Base-by-base conservation (phyloP, 2,888 invertebrate genomes). In the Pardosa pseudoannulata region DNA sequence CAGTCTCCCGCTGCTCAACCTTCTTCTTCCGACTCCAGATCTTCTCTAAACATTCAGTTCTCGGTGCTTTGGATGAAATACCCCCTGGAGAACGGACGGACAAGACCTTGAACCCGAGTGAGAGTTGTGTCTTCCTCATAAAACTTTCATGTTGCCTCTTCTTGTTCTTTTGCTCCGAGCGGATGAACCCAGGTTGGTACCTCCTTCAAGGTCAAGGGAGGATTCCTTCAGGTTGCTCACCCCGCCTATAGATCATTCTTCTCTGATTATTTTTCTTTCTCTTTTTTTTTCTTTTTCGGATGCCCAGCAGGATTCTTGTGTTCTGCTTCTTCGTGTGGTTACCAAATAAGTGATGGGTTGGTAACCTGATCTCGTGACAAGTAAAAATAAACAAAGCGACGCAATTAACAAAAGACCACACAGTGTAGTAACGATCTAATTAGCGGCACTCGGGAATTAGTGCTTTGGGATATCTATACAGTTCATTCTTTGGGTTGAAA, bases 121-220 rank as follows among this genome's bases (percentile, higher is more conserved):
- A 23, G 67, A 56, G 75, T 41, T 46, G 62, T 70, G 46, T 76
- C 76, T 83, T 83, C 76, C 31, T 65, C 64, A 75, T 72, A 65
- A 72, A 83, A 76, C 41, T 73, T 80, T 65, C 73, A 28, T 56
- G 31, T 67, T n/a, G n/a, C n/a, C n/a, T n/a, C n/a, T 70, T 81
- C 36, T 62, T 28, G 65, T 68, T 64, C 64, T 31, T 29, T 71
- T 19, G 46, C 29, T 19, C 31, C 39, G 39, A 76, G 82, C 70
- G 71, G 64, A 70, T 76, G 75, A 76, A 82, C 82, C 71, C 70
- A 11, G 27, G 50, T 36, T 23, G 31, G 74, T 62, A 67, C 78
- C 78, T 41, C 36, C 73, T 56, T 73, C 78, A 85, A 85, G 83
- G 83, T 85, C 83, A 85, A 85, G 78, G 82, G 62, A 41, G 62